Conservation (phyloP, 2,113 vertebrate genomes). For the Calyptomena viridis region DNA sequence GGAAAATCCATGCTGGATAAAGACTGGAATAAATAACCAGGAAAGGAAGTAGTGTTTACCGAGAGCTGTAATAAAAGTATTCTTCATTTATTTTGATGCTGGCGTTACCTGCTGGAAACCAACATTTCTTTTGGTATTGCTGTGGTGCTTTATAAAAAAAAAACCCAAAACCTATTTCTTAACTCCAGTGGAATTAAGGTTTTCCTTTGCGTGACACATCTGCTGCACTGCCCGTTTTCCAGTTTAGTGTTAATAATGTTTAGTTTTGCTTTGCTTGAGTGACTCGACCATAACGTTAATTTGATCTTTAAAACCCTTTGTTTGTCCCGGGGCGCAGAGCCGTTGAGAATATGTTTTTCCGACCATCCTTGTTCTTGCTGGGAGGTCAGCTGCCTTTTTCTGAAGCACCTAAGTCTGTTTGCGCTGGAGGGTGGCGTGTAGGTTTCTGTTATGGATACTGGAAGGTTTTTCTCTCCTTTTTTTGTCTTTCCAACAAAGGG, state of each 20-base stretch:
- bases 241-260: not conserved
- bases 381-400: conserved; percentile 25
- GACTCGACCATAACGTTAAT: not conserved
- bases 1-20: not conserved
- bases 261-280: conserved; percentile 26
- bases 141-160: not conserved
- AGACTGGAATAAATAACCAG: not conserved
- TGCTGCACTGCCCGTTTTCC: not conserved
- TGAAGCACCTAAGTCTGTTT: conserved; percentile 33
- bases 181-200: not conserved
- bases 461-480: conserved; percentile 38
- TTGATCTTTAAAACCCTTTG: conserved; percentile 31
- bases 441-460: conserved; percentile 35
- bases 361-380: not conserved
- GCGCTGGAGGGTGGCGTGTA: not conserved
- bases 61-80: not conserved
- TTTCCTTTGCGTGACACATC: not conserved
- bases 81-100: not conserved
- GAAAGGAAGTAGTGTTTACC: not conserved
- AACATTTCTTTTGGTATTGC: not conserved
- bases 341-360: conserved; percentile 34
- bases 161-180: not conserved
- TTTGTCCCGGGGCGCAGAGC: not conserved
- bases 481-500: conserved; percentile 22
- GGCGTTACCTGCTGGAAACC: not conserved